Conservation (phyloP, 2,888 invertebrate species). For the Xanthia icteritia region DNA sequence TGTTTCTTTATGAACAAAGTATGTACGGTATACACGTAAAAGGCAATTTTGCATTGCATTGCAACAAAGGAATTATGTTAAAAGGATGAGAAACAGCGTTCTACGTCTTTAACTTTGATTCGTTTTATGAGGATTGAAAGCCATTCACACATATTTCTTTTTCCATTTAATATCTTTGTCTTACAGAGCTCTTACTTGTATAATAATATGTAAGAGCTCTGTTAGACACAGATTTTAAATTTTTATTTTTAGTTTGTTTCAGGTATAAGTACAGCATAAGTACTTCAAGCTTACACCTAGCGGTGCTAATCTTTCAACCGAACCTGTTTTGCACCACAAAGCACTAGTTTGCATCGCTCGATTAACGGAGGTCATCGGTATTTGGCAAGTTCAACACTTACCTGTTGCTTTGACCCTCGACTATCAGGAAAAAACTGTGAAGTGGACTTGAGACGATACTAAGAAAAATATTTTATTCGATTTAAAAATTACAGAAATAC, state of each 20-base stretch:
- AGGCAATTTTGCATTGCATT: too few species aligned
- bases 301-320: too few species aligned
- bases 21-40: too few species aligned
- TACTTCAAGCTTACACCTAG: too few species aligned
- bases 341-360: background rate
- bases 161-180: too few species aligned
- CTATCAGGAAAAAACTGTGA: background rate
- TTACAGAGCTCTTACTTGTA: too few species aligned
- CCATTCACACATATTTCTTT: background rate
- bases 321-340: background rate
- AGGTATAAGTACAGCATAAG: too few species aligned
- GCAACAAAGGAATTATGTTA: too few species aligned
- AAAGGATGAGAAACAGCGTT: background rate
- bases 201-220: too few species aligned
- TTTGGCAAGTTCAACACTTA: background rate
- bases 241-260: too few species aligned
- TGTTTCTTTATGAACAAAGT: too few species aligned
- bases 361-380: background rate
- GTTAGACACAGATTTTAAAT: too few species aligned
- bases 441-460: background rate
- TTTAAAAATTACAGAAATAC: background rate
- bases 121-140: background rate
- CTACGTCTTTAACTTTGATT: background rate
- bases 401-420: background rate
- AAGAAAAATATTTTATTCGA: background rate